Percentiles rank a stretch among this genome's conserved stretches.
These are phyloP conservation scores for Lepetodrilus schrolli DNA, from an alignment of 2,888 invertebrate species.

Conservation along the genomic window DNA sequence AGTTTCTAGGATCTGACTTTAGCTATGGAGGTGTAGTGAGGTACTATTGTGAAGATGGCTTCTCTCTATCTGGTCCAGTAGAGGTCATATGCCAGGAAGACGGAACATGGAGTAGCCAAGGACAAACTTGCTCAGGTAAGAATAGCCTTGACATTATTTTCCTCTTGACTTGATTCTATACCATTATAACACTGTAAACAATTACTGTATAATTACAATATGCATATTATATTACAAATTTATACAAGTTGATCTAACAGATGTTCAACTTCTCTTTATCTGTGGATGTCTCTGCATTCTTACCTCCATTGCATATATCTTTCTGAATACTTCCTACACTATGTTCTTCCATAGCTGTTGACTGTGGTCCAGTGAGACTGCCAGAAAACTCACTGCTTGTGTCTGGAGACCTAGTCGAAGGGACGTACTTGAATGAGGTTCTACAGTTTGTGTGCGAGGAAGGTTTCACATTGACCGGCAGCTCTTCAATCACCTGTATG, in stretches of 20 bases:
- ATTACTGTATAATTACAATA: too few species aligned
- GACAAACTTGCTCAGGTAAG: constrained; percentile 58
- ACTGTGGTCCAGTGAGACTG: constrained; percentile 43
- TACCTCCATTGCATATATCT: too few species aligned
- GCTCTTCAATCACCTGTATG: constrained; percentile 57
- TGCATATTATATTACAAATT: too few species aligned
- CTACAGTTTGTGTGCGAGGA: constrained; percentile 51
- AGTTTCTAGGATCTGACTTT: constrained; percentile 26
- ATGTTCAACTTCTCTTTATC: too few species aligned
- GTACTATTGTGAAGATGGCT: constrained; percentile 64
- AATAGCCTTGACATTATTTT: too few species aligned
- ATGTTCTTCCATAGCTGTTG: constrained; percentile 37
- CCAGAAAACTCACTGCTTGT: constrained; percentile 45
- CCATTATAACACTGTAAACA: too few species aligned
- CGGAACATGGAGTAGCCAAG: constrained; percentile 61
- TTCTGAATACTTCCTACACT: too few species aligned
- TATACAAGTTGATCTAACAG: too few species aligned
- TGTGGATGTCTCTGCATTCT: too few species aligned
- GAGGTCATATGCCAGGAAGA: constrained; percentile 80
- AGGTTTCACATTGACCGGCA: constrained; percentile 64
- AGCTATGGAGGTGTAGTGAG: constrained; percentile 30
- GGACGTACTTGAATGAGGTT: constrained; percentile 28
- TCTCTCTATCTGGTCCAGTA: constrained; percentile 86
- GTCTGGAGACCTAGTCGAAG: constrained; percentile 28
- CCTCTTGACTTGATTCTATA: too few species aligned